Conservation (phyloP, 2,797 vertebrate genomes). For the Halcyon badia region DNA sequence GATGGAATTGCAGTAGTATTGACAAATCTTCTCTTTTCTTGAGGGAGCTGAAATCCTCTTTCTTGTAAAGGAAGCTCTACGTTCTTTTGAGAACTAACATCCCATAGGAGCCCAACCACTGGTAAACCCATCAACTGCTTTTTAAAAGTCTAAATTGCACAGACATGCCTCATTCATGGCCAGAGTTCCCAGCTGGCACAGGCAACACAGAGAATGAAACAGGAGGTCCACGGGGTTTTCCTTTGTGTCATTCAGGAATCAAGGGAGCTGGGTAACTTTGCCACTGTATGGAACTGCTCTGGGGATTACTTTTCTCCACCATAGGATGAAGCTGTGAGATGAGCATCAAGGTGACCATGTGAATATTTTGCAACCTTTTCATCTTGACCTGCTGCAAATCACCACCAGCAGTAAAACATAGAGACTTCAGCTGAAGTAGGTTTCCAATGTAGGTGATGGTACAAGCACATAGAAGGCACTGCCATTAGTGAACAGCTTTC, state of each 20-base stretch:
- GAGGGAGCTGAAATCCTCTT: not conserved
- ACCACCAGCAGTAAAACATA: not conserved
- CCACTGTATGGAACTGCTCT: not conserved
- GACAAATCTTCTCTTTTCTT: not conserved
- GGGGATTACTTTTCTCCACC: not conserved
- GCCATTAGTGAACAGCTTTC: not conserved
- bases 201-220: not conserved
- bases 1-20: not conserved
- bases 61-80: not conserved
- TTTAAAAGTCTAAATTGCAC: not conserved
- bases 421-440: not conserved
- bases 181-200: not conserved
- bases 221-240: accelerated
- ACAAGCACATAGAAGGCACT: not conserved
- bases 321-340: not conserved
- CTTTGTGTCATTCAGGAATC: not conserved
- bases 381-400: not conserved
- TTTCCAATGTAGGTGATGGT: not conserved
- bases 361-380: not conserved
- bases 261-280: not conserved
- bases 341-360: not conserved
- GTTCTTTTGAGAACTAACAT: not conserved
- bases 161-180: accelerated
- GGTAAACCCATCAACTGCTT: not conserved
- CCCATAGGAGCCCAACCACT: not conserved